A percentile compares a stretch with the other conserved stretches of the same genome.
These are phyloP conservation scores for Diploscapter pachys DNA, from an alignment of 1,140 invertebrate species.

Conservation along the genomic window DNA sequence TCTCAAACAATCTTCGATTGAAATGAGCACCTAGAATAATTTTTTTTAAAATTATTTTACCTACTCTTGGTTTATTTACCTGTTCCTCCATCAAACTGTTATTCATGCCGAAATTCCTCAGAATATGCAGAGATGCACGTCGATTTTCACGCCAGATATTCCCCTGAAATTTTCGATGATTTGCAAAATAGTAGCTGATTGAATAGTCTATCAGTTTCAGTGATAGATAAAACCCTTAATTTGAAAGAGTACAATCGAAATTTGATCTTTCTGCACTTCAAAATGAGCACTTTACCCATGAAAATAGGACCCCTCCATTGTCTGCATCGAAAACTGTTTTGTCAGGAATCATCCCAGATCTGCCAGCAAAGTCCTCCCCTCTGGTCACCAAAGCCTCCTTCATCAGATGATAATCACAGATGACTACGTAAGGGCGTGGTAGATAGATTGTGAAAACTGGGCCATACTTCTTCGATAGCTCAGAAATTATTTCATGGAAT, in stretches of 20 bases:
- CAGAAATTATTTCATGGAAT: background rate
- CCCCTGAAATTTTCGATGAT: background rate
- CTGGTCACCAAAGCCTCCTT: conserved; percentile 13
- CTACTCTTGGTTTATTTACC: conserved; percentile 3
- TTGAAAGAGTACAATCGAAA: too few relatives aligned
- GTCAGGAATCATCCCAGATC: conserved; percentile 7
- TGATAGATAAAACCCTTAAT: too few relatives aligned
- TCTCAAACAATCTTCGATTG: conserved; percentile 5
- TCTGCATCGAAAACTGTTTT: conserved; percentile 1
- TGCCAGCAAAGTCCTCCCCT: conserved; percentile 13
- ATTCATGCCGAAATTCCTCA: conserved; percentile 25
- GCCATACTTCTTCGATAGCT: conserved; percentile 9
- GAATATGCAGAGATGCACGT: conserved; percentile 17
- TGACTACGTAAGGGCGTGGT: conserved; percentile 15
- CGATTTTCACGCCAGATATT: conserved; percentile 25
- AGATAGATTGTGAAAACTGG: conserved; percentile 16
- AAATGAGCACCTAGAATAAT: conserved; percentile 7
- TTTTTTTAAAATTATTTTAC: background rate
- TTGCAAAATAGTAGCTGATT: too few relatives aligned
- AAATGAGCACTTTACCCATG: conserved; percentile 11
- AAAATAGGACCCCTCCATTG: conserved; percentile 14
- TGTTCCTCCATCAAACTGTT: conserved; percentile 23
- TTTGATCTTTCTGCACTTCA: background rate
- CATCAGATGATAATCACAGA: conserved; percentile 6
- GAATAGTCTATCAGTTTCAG: too few relatives aligned